Base-by-base conservation (phyloP, 2,888 invertebrate genomes). In the Agrotis puta region DNA sequence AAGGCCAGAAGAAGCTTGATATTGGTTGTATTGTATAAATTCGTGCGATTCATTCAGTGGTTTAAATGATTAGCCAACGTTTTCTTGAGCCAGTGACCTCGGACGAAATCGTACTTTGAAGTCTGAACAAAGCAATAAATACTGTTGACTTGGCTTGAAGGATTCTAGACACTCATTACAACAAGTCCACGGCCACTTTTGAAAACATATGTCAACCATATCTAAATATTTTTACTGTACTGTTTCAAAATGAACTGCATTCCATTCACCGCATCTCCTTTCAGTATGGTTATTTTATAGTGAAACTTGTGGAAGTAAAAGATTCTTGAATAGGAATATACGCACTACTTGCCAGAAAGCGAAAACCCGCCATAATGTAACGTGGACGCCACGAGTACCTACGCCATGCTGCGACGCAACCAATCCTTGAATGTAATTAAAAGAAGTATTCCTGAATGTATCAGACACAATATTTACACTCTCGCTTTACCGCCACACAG, bases 311-410 rank as follows among this genome's bases (percentile, higher is more conserved):
- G 3, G 16, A n/a, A 6, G 18, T 45, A 64, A n/a, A 24, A 54
- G 18, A 48, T 56, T 43, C n/a, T 33, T 33, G 14, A 11, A 47
- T 56, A 54, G n/a, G 56, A 65, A 53, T 62, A 33, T 59, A 59
- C 20, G 67, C 54, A 73, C 59, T 71, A 80, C 73, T 78, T 76
- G 69, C 78, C 83, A 85, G 86, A 86, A 88, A 90, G 86, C 84
- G 81, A 90, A 91, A 91, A 87, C 92, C 91, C 94, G 95, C 94
- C 94, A 93, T 92, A 94, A 91, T 86, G 92, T 92, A 93, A 92
- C 92, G 93, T 92, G 89, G 93, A 94, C 92, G 95, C 95, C 94
- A 94, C 94, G 94, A 94, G 92, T 92, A 75, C 77, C 75, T 74
- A 90, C 93, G 92, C 88, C 91, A 88, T 88, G 89, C 89, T 87